Percentiles rank a stretch among this genome's conserved stretches.
These are phyloP conservation scores for Thumatha senex DNA, from an alignment of 2,888 invertebrate genomes.

Conservation along the genomic window DNA sequence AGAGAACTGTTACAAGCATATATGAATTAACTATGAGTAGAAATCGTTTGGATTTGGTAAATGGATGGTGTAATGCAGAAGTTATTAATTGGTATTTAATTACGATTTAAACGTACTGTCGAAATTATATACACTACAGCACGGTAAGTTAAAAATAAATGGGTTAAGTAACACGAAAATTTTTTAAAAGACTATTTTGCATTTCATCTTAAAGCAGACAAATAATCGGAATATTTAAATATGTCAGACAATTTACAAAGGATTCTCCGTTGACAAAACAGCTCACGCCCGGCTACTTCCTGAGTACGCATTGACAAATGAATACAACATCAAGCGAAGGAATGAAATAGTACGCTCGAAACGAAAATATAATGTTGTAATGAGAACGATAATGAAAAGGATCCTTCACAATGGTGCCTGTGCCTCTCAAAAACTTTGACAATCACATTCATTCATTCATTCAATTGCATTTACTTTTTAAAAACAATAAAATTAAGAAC, in stretches of 20 bases:
- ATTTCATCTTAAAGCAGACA: conserved; percentile 9
- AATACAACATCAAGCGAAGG: conserved; percentile 29
- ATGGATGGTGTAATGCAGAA: too few relatives aligned
- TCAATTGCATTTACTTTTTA: conserved; percentile 1
- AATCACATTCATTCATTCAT: conserved; percentile 7
- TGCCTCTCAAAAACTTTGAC: conserved; percentile 28
- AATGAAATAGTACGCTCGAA: conserved; percentile 32
- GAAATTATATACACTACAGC: too few relatives aligned
- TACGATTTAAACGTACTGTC: too few relatives aligned
- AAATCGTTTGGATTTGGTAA: too few relatives aligned
- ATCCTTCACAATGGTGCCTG: conserved; percentile 41
- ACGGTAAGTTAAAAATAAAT: neutral
- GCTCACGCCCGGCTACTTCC: conserved; percentile 31
- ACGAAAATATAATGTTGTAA: conserved; percentile 16
- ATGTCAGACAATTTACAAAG: conserved; percentile 24
- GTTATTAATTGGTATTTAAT: too few relatives aligned
- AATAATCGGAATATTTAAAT: conserved; percentile 27
- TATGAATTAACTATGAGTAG: too few relatives aligned
- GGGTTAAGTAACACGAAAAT: neutral
- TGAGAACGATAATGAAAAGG: conserved; percentile 33
- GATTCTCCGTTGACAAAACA: conserved; percentile 30
- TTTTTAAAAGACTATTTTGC: conserved; percentile 1
- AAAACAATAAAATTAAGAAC: neutral
- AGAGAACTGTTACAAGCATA: too few relatives aligned
- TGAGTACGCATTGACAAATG: conserved; percentile 44